Evolutionary conservation across 2,797 vertebrate species (phyloP).

Genomic region (Phataginus tricuspis): DNA sequence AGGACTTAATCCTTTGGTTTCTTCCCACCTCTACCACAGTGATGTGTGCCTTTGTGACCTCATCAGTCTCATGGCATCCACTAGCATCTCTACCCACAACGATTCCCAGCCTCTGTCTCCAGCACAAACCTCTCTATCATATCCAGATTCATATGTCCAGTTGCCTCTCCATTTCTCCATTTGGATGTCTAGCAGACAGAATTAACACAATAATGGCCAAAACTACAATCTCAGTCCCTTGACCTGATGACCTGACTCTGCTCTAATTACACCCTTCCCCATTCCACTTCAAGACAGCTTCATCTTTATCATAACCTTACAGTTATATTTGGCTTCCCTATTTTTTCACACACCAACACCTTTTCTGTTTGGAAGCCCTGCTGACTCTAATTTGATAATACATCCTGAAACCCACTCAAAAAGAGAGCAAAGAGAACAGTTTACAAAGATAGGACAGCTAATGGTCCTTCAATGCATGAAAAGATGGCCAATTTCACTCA

Average conservation of each 20-base stretch:
- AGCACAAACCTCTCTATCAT: neutral
- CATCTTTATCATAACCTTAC: neutral
- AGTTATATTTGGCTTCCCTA: neutral
- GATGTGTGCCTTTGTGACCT: neutral
- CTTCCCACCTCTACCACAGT: neutral
- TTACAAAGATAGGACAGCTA: slow-evolving; percentile 47
- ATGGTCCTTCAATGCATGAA: slow-evolving; percentile 31
- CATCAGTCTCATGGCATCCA: rapidly evolving
- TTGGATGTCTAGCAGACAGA: neutral
- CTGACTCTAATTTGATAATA: slow-evolving; percentile 56
- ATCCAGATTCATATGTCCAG: neutral
- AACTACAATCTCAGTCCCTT: neutral
- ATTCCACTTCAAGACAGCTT: neutral
- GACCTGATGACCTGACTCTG: neutral
- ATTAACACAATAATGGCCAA: neutral
- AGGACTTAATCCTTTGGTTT: neutral
- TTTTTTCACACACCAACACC: neutral
- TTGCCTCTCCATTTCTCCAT: neutral
- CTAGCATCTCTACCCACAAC: neutral
- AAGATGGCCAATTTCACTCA: slow-evolving; percentile 58
- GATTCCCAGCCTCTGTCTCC: neutral
- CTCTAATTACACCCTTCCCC: neutral
- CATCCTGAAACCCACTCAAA: neutral
- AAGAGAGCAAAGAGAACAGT: neutral
- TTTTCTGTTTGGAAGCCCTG: neutral